These are phyloP conservation scores for Theretra japonica DNA, from an alignment of 2,888 invertebrate species.

Conservation along the genomic window DNA sequence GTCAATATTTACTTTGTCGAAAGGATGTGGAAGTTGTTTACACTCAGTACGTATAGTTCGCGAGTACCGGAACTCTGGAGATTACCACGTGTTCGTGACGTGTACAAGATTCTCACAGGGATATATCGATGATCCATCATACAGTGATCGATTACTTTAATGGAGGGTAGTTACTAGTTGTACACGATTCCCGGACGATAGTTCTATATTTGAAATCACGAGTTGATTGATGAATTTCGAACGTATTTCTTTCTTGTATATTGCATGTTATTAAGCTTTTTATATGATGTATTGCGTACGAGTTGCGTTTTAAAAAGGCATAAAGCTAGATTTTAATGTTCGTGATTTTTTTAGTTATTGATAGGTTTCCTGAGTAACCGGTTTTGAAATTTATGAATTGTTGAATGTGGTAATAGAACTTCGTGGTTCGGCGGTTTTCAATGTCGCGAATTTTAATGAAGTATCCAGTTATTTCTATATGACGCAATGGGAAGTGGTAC, in stretches of 20 bases:
- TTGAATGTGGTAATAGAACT: not conserved
- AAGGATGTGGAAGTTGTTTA: constrained; percentile 24
- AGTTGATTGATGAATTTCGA: not conserved
- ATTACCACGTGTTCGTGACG: constrained; percentile 8
- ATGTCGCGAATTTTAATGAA: not conserved
- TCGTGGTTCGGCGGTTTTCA: not conserved
- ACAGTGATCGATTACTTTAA: constrained; percentile 7
- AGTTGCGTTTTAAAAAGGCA: not conserved
- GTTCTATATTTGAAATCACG: not conserved
- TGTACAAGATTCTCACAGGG: not conserved
- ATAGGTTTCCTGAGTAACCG: not conserved
- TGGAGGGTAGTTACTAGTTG: not conserved
- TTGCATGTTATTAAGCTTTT: too few species aligned
- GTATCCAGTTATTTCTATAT: not conserved
- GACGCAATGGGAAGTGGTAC: too few species aligned
- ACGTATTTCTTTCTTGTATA: too few species aligned
- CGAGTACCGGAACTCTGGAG: constrained; percentile 16
- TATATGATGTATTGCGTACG: not conserved
- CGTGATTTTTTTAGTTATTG: not conserved
- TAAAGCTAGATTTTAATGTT: not conserved
- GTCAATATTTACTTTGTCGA: constrained; percentile 12
- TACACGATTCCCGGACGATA: not conserved
- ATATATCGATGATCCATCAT: constrained; percentile 2
- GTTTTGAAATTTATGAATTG: constrained; percentile 7
- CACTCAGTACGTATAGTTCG: constrained; percentile 7